Evolutionary conservation across 2,797 vertebrate genomes (phyloP), one percentile per base, ranked within the genome.

Genomic region (Amphiprion clarkii): DNA sequence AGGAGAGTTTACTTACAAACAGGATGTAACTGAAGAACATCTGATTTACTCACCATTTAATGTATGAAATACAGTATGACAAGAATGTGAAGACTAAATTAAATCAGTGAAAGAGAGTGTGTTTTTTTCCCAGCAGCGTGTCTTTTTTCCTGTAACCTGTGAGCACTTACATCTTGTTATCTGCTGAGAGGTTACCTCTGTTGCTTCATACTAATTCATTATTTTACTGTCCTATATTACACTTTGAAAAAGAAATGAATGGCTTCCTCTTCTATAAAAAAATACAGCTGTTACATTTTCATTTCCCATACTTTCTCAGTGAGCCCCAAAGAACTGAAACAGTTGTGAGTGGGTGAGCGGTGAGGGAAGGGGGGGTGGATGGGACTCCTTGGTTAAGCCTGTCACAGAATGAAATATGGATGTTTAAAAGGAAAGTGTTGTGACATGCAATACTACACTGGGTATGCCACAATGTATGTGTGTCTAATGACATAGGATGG

Each of bases 341-440:
- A 74, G 56, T 84, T 78, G 62, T 7, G 31, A 63, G 53, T 39
- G 71, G 42, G 57, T 67, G 49, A 75, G 49, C 27, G 53, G 54
- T 53, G 59, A 16, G 9, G 2, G 13, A 8, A 10, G 21, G 12
- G 10, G 31, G 44, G 42, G 31, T 19, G 21, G 19, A 13, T 16
- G 52, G 52, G 57, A 29, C 52, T 12, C 76, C 85, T 87, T 88
- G 86, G 81, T 89, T 87, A 86, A 85, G 57, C 62, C 78, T 82
- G 83, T 83, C 72, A 78, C 42, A 70, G 75, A 74, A 58, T 86
- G 70, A 90, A 89, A 89, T 83, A 88, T 84, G 88, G 56, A 2
- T 79, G 68, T 86, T 90, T 86, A 85, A 89, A 88, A 82, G 64
- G 78, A 87, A 88, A 87, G 80, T 85, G 85, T 92, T 92, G 80